Base-by-base conservation (phyloP, 2,113 vertebrate species). In the Stictonetta naevosa region DNA sequence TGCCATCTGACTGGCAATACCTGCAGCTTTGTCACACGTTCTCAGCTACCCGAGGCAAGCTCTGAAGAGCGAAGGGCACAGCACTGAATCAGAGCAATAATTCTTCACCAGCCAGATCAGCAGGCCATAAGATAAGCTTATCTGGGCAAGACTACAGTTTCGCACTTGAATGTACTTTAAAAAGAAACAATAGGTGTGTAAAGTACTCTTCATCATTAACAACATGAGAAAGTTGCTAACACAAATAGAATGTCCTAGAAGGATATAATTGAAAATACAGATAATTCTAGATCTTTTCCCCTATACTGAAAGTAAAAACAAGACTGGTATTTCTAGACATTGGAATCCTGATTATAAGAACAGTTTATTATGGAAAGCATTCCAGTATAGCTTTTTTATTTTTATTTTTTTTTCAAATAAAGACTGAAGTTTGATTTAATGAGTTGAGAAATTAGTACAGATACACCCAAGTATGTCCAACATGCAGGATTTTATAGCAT, bases 21-120 rank as follows among this genome's bases (percentile, higher is more conserved):
- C 22, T 3, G 1, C 22, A 46, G 46, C 62, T 46, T 68, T 42
- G 25, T 46, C 62, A 94, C 53, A 50, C 38, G 40, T 62, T 82
- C 52, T 26, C 28, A 79, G 23, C 25, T 64, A 22, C 25, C 2
- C 10, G n/a, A 72, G 34, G 25, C n/a, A 72, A 72, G 42, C 25
- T 85, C 31, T 38, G 62, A 48, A 21, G 8, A 81, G 15, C 0
- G 0, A 90, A 28, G 28, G 36, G 22, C 42, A n/a, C 55, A 22
- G 9, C 62, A 64, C 0, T 34, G 14, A 76, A 88, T 79, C 36
- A 56, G 68, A 56, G 34, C 13, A 63, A 50, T 18, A 64, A 36
- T 38, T 90, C 58, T 83, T 85, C 33, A 66, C 50, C 3, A 2
- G 29, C 46, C 75, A 83, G 72, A 76, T 59, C 46, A 26, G 25